A percentile compares a stretch with the other conserved stretches of the same genome.
Conservation (phyloP, 92 coral and sea anemone species). For the Zoanthus gigantus region DNA sequence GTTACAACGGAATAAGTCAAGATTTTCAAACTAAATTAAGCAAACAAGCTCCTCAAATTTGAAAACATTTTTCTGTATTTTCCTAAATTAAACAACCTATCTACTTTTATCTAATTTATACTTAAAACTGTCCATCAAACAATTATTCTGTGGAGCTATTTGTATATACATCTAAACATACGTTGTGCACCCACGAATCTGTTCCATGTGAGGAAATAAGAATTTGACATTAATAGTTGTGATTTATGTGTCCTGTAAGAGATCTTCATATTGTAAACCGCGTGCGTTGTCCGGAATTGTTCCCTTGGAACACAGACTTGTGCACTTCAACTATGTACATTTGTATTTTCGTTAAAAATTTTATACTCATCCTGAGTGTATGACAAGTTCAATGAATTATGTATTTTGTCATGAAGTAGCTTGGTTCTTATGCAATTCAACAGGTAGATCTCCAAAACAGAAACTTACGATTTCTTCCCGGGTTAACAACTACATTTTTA, state of each 20-base stretch:
- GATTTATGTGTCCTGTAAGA: not conserved
- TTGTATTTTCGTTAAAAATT: not conserved
- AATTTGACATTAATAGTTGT: not conserved
- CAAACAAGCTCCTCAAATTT: no score
- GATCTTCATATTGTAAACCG: not conserved
- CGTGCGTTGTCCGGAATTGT: not conserved
- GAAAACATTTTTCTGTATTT: no score
- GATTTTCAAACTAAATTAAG: no score
- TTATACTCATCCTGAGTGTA: not conserved
- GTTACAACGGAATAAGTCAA: no score
- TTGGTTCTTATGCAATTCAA: not conserved
- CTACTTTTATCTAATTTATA: no score
- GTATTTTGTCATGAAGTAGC: not conserved
- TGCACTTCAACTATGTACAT: not conserved
- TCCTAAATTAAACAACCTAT: no score
- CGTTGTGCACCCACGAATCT: no score
- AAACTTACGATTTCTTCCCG: not conserved
- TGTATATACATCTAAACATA: no score
- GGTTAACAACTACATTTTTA: not conserved
- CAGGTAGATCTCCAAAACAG: not conserved
- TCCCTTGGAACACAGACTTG: not conserved
- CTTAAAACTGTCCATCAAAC: no score
- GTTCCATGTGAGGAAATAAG: not conserved
- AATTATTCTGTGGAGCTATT: no score
- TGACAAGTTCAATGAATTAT: not conserved